Base-by-base conservation (phyloP, 1,140 invertebrate genomes). In the Lordiphosa clarofinis region DNA sequence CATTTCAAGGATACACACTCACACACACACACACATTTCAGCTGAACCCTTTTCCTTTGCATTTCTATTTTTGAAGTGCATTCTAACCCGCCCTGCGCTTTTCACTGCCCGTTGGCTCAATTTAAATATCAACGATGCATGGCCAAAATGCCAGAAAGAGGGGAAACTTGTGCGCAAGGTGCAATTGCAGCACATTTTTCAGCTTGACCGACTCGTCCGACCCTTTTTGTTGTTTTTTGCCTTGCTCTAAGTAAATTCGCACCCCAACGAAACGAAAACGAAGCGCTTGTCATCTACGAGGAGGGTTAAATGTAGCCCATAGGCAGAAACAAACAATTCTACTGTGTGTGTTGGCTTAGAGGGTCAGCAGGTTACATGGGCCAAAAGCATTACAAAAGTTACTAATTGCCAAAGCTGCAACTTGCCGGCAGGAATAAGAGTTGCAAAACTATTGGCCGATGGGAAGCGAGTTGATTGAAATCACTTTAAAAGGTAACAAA, bases 41-140 rank as follows among this genome's bases (percentile, higher is more conserved):
- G 35, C 7, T 60, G 61, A 82, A 75, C 76, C 76, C 71, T 75
- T 82, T 72, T 60, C 28, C 38, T 33, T 12, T 54, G 50, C 58
- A 63, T 74, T 74, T 81, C 75, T 79, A 79, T 79, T 79, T 79
- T 73, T 66, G 57, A 79, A 79, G 69, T 79, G 74, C 74, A 78
- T 79, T 69, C 56, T 19, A 62, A 56, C 68, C 68, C 13, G 42
- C 42, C 38, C 57, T 52, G 70, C 47, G 24, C 59, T 60, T 72
- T 72, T 82, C 40, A 68, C 76, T 82, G 76, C 71, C 66, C 66
- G 60, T 60, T 79, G 75, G 60, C 75, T 81, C 55, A 81, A 81
- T 81, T 81, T 81, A 81, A 81, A 81, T 81, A 74, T 61, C 78
- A 84, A 48, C 76, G 72, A 82, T 76, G 76, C 76, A 82, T 82